Conservation (phyloP, 1,140 invertebrate species). For the Micrasema minimum region DNA sequence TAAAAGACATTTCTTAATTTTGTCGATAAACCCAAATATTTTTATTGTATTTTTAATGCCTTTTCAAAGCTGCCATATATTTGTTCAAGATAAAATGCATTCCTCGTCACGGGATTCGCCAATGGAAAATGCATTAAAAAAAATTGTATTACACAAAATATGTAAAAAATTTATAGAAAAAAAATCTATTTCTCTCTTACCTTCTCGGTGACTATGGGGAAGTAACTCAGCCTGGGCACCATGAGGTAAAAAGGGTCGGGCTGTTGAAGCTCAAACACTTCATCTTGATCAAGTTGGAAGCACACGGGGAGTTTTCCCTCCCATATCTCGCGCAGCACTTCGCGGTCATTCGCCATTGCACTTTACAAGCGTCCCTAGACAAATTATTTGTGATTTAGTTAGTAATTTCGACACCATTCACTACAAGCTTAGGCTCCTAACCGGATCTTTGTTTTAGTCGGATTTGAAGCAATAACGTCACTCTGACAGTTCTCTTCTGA, state of each 20-base stretch:
- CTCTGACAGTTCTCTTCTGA: conserved; percentile 4
- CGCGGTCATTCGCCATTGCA: conserved; percentile 89
- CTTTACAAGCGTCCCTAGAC: neutral
- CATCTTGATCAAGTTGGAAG: conserved; percentile 88
- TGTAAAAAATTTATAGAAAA: no score
- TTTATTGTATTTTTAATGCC: no score
- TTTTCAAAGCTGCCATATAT: no score
- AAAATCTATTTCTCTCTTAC: no score
- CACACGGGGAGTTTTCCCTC: conserved; percentile 93
- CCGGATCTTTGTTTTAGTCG: neutral
- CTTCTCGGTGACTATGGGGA: conserved; percentile 96
- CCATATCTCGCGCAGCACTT: conserved; percentile 94
- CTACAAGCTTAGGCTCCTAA: neutral
- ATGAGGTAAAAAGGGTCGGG: conserved; percentile 95
- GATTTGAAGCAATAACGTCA: conserved; percentile 8
- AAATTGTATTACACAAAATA: no score
- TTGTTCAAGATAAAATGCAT: no score
- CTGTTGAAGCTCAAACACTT: conserved; percentile 86
- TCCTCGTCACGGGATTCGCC: no score
- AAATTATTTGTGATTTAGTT: neutral
- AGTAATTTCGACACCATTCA: neutral
- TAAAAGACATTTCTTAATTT: no score
- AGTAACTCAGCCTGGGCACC: conserved; percentile 94
- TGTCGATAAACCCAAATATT: no score
- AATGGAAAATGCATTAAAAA: no score